These are phyloP conservation scores for Orientallactaga sibirica DNA, from an alignment of 2,797 vertebrate species.

Conservation along the genomic window DNA sequence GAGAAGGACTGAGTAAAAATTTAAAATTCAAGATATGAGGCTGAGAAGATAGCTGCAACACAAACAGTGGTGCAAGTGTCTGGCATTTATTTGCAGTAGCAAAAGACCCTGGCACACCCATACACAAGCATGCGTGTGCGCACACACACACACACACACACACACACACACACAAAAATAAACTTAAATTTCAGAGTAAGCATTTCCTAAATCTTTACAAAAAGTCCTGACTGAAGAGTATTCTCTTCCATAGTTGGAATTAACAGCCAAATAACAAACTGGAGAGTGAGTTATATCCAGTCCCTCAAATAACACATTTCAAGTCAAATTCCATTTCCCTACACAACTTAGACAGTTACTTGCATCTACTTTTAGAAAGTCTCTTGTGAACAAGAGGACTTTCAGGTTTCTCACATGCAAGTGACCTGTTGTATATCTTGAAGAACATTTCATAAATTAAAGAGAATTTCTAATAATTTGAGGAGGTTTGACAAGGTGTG, in stretches of 20 bases:
- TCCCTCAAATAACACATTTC: background rate
- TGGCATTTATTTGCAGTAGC: too few species aligned
- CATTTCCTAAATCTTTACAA: slow-evolving; percentile 25
- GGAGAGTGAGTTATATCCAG: background rate
- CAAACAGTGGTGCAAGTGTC: too few species aligned
- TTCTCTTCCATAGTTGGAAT: slow-evolving; percentile 40
- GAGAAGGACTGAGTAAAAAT: background rate
- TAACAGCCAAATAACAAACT: background rate
- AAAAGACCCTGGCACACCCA: too few species aligned
- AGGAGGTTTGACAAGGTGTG: background rate
- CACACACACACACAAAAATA: too few species aligned
- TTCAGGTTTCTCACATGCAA: background rate
- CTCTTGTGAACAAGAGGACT: background rate
- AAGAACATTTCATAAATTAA: slow-evolving; percentile 19
- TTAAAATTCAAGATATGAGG: background rate
- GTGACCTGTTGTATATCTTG: background rate
- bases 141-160: too few species aligned
- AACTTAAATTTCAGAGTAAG: too few species aligned
- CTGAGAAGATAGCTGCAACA: too few species aligned
- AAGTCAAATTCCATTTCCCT: background rate
- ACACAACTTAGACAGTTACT: background rate
- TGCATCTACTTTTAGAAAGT: background rate
- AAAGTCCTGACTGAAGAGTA: background rate
- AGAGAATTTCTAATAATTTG: slow-evolving; percentile 15
- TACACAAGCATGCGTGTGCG: too few species aligned